A percentile compares a stretch with the other conserved stretches of the same genome.
These are phyloP conservation scores for Magallana angulata DNA, from an alignment of 1,140 invertebrate species.

Conservation along the genomic window DNA sequence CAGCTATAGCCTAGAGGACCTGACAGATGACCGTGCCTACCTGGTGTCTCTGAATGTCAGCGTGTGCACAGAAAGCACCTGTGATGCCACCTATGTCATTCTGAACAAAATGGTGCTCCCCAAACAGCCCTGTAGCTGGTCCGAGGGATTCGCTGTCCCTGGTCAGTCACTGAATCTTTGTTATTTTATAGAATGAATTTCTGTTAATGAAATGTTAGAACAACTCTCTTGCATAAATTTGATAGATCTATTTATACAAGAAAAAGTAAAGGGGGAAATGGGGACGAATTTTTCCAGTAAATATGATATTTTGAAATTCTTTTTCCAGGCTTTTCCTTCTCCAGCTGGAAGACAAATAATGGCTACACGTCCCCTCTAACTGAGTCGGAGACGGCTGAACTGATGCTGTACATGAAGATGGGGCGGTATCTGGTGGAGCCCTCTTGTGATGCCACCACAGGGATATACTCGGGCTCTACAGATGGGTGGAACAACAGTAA, in stretches of 20 bases:
- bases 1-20: slow-evolving; percentile 57
- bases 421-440: slow-evolving; percentile 8
- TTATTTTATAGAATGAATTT: not conserved
- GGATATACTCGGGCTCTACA: slow-evolving; percentile 1
- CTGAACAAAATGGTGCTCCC: slow-evolving; percentile 46
- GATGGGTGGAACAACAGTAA: slow-evolving; percentile 44
- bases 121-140: slow-evolving; percentile 38
- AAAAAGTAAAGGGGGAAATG: not conserved
- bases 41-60: slow-evolving; percentile 56
- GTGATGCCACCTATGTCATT: slow-evolving; percentile 49
- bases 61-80: slow-evolving; percentile 57
- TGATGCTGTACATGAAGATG: slow-evolving; percentile 39
- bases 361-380: slow-evolving; percentile 25
- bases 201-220: not conserved
- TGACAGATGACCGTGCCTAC: slow-evolving; percentile 42
- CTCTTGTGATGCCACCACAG: slow-evolving; percentile 33
- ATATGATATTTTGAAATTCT: not conserved
- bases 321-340: slow-evolving; percentile 28
- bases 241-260: not conserved
- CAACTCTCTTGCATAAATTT: not conserved
- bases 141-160: not conserved
- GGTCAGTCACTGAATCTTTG: not conserved
- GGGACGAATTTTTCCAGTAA: not conserved
- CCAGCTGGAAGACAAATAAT: slow-evolving; percentile 11
- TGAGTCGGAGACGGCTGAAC: slow-evolving; percentile 1